These are phyloP conservation scores for Calephelis perditalis DNA, from an alignment of 2,888 invertebrate genomes.

Conservation along the genomic window DNA sequence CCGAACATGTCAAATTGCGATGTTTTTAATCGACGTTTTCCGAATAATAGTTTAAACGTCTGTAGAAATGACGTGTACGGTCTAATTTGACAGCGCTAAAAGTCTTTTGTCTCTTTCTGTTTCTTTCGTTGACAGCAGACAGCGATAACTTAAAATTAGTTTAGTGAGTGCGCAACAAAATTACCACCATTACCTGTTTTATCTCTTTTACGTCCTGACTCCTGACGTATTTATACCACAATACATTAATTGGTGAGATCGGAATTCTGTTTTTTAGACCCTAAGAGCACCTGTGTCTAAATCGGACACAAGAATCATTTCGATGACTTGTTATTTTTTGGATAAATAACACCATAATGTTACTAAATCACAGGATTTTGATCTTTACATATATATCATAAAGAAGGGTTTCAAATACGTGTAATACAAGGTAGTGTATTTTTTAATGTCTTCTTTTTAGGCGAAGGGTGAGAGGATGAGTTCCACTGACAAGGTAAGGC, in stretches of 20 bases:
- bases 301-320: slow-evolving; percentile 51
- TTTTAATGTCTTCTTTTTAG: slow-evolving; percentile 45
- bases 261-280: slow-evolving; percentile 39
- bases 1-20: too few species aligned
- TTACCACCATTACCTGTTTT: neutral
- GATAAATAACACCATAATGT: slow-evolving; percentile 40
- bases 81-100: too few species aligned
- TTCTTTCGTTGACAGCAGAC: too few species aligned
- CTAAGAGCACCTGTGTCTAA: slow-evolving; percentile 61
- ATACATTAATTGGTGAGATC: slow-evolving; percentile 65
- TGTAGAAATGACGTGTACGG: too few species aligned
- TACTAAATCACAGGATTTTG: slow-evolving; percentile 11
- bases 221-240: slow-evolving; percentile 48
- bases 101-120: too few species aligned
- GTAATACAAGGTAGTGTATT: slow-evolving; percentile 28
- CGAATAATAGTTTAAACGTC: too few species aligned
- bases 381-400: slow-evolving; percentile 1
- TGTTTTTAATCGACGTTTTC: too few species aligned
- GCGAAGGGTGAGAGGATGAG: slow-evolving; percentile 55
- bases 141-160: too few species aligned
- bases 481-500: slow-evolving; percentile 48
- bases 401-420: slow-evolving; percentile 14
- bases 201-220: slow-evolving; percentile 5
- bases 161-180: too few species aligned
- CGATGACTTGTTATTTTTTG: slow-evolving; percentile 64